A percentile compares a stretch with the other conserved stretches of the same genome.
These are phyloP conservation scores for Bergia sp. DNA, from an alignment of 92 coral and sea anemone species.

Conservation along the genomic window DNA sequence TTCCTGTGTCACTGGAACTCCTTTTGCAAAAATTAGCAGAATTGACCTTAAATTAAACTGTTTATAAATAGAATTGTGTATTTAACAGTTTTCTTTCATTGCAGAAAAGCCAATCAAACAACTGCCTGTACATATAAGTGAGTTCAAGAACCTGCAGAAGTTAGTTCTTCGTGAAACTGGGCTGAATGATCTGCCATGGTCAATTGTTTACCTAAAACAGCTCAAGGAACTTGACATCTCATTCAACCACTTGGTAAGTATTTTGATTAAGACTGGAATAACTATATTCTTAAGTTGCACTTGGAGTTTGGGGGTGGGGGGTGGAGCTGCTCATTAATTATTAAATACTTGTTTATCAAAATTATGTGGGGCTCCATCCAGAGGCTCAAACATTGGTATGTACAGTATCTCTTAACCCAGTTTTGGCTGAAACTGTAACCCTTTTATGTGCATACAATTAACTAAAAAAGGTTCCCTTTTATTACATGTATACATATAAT, in stretches of 20 bases:
- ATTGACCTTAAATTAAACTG: too few species aligned
- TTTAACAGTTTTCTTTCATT: not conserved
- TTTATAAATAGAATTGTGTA: too few species aligned
- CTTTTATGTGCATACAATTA: too few species aligned
- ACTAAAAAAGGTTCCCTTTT: too few species aligned
- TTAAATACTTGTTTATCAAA: too few species aligned
- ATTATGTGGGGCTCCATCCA: too few species aligned
- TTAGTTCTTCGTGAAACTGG: conserved; percentile 47
- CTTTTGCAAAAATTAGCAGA: too few species aligned
- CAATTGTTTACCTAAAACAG: conserved; percentile 51
- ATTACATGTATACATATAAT: too few species aligned
- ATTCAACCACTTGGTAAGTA: conserved; percentile 53
- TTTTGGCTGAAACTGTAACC: not conserved
- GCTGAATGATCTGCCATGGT: conserved; percentile 61
- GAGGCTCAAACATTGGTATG: too few species aligned
- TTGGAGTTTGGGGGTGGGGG: not conserved
- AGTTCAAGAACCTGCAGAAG: conserved; percentile 44
- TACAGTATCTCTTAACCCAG: too few species aligned
- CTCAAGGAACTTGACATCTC: conserved; percentile 62
- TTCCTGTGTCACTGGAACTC: too few species aligned
- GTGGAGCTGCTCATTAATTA: too few species aligned
- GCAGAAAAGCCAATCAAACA: conserved; percentile 44
- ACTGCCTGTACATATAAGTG: conserved; percentile 48
- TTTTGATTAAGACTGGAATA: not conserved
- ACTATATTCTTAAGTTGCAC: not conserved